Conservation (phyloP, 2,797 vertebrate species). For the Siniperca scherzeri region DNA sequence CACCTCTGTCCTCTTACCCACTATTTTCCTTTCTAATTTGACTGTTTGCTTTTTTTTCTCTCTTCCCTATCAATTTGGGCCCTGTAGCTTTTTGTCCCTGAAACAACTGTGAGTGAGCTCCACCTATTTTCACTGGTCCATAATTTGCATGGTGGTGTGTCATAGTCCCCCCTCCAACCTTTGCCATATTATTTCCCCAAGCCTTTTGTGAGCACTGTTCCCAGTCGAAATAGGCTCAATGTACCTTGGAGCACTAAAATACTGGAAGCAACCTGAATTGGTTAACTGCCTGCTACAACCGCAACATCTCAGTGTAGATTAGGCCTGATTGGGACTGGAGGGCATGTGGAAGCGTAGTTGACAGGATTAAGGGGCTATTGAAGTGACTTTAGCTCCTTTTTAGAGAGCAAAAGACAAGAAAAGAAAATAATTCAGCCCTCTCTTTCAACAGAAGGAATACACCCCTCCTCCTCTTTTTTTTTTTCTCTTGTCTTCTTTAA, state of each 20-base stretch:
- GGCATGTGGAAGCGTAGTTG: constrained; percentile 95
- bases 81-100: constrained; percentile 78
- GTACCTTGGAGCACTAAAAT: constrained; percentile 88
- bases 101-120: constrained; percentile 75
- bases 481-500: constrained; percentile 42
- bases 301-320: constrained; percentile 92
- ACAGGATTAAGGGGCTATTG: constrained; percentile 98
- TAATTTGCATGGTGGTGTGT: constrained; percentile 77
- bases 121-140: constrained; percentile 80
- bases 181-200: constrained; percentile 83
- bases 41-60: constrained; percentile 75
- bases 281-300: constrained; percentile 93
- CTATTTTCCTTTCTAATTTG: constrained; percentile 82
- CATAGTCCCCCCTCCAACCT: constrained; percentile 1
- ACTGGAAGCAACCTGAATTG: constrained; percentile 93
- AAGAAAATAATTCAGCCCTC: constrained; percentile 87
- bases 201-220: constrained; percentile 82
- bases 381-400: constrained; percentile 98
- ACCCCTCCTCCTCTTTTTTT: constrained; percentile 77
- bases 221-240: constrained; percentile 87
- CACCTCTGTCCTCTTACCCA: constrained; percentile 23
- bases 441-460: constrained; percentile 76
- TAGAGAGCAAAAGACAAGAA: constrained; percentile 90
- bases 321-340: constrained; percentile 94
- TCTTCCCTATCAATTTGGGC: constrained; percentile 68